Evolutionary conservation across 1,140 invertebrate genomes (phyloP), one percentile per base, ranked within the genome.

Genomic region (Orchesella cincta): DNA sequence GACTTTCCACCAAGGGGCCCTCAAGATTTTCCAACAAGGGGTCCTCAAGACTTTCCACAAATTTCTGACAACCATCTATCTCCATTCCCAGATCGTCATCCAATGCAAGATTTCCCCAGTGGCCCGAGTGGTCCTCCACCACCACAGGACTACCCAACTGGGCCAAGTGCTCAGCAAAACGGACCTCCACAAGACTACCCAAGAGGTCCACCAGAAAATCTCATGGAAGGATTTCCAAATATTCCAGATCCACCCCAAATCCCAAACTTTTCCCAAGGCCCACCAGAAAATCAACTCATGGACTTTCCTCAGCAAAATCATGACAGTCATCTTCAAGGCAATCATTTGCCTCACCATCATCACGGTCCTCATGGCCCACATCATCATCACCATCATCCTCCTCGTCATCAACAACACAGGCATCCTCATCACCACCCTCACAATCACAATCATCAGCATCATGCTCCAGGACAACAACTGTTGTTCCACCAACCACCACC

Each of bases 221-320:
- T 46, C 12, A 18, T 57, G 14, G 52, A 57, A 57, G 52, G 52
- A 57, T 57, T 57, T 57, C 12, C 12, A 57, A 46, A 46, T 46
- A 57, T 57, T n/a, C 52, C 52, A 26, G 52, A 57, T 57, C 52
- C 52, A n/a, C 52, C 52, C 8, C 52, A 57, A 26, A 57, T 57
- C 23, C 52, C 52, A 3, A 23, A 23, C 52, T 57, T 46, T 46
- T 5, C 39, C 18, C 5, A 18, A 18, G 39, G 5, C 5, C 39
- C 39, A 46, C 39, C 39, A 5, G 16, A 62, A 5, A 26, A 26
- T 28, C 54, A 62, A 12, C 23, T 62, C 23, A 26, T 23, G 2
- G 62, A 67, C 62, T 67, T 67, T 33, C 62, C 62, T 23, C 26
- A 57, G 26, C 62, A 67, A 2, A 3, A 26, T 1, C 31, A 3